Evolutionary conservation across 2,888 invertebrate genomes (phyloP).

Genomic region (Drosophila kuntzei): DNA sequence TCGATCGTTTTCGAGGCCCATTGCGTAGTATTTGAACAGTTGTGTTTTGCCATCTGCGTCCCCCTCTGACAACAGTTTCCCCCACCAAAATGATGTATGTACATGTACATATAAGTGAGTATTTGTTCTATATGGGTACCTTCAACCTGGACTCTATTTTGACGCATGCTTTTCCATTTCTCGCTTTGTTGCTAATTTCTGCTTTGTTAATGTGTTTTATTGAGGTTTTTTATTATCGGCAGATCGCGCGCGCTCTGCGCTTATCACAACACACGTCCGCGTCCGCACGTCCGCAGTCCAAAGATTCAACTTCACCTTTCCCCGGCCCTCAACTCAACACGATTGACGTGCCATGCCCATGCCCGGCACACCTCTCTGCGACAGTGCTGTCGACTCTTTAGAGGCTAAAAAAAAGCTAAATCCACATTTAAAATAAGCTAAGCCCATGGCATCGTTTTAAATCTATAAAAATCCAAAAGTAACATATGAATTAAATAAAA

Average conservation of each 20-base stretch:
- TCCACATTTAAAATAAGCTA: not conserved
- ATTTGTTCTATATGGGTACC: conserved; percentile 4
- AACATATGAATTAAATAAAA: too few relatives aligned
- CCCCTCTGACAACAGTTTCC: not conserved
- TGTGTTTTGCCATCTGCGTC: not conserved
- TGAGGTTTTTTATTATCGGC: conserved; percentile 68
- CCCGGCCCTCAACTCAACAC: not conserved
- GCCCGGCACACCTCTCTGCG: not conserved
- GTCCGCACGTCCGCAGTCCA: conserved; percentile 18
- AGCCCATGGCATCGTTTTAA: too few relatives aligned
- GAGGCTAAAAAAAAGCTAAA: not conserved
- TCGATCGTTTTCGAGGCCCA: conserved; percentile 32
- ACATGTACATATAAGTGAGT: not conserved
- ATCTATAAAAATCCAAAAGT: not conserved
- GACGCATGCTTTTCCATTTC: conserved; percentile 51
- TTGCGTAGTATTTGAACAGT: conserved; percentile 16
- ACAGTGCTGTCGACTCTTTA: not conserved
- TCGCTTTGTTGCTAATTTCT: conserved; percentile 69
- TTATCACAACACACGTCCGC: conserved; percentile 57
- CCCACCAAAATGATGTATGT: not conserved
- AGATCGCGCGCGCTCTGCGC: conserved; percentile 50
- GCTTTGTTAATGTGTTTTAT: conserved; percentile 61
- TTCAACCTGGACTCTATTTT: conserved; percentile 8
- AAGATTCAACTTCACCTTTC: not conserved
- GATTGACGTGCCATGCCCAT: conserved; percentile 1